Percentiles rank a stretch among this genome's conserved stretches.
These are phyloP conservation scores for Trimorus sp. DNA, from an alignment of 2,888 invertebrate genomes.

Conservation along the genomic window DNA sequence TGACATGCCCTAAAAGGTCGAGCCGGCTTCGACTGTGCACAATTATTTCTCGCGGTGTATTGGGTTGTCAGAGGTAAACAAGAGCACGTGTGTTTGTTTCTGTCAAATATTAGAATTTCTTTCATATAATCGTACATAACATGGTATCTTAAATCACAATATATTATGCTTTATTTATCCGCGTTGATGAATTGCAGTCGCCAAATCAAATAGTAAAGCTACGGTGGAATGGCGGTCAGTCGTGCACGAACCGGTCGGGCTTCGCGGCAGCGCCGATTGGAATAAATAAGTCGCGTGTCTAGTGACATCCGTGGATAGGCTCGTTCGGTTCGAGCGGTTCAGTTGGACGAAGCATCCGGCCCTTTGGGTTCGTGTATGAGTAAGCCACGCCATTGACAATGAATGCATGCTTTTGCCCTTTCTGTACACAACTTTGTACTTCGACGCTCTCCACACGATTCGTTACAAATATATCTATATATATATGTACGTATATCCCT, in stretches of 20 bases:
- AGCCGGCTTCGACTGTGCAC: too few species aligned
- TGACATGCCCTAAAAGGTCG: too few species aligned
- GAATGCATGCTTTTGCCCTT: neutral
- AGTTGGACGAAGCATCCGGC: too few species aligned
- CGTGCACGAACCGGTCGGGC: conserved; percentile 21
- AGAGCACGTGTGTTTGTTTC: conserved; percentile 43
- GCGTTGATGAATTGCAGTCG: conserved; percentile 39
- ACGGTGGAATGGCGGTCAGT: conserved; percentile 26
- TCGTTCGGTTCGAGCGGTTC: too few species aligned
- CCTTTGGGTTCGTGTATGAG: neutral
- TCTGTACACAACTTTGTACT: conserved; percentile 4
- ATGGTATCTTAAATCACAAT: conserved; percentile 58
- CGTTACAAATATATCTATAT: too few species aligned
- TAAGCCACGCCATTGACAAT: neutral
- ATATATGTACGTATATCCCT: too few species aligned
- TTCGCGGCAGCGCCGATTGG: neutral
- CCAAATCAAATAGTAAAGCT: conserved; percentile 43
- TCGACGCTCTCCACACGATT: neutral
- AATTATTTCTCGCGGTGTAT: too few species aligned
- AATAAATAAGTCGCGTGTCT: neutral
- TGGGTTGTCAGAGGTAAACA: conserved; percentile 30
- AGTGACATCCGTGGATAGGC: too few species aligned
- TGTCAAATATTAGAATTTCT: conserved; percentile 46
- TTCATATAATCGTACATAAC: conserved; percentile 46
- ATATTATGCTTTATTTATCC: conserved; percentile 39